phyloP scores from a whole-genome alignment of 1,140 invertebrate species.

The Camponotus pennsylvanicus region DNA sequence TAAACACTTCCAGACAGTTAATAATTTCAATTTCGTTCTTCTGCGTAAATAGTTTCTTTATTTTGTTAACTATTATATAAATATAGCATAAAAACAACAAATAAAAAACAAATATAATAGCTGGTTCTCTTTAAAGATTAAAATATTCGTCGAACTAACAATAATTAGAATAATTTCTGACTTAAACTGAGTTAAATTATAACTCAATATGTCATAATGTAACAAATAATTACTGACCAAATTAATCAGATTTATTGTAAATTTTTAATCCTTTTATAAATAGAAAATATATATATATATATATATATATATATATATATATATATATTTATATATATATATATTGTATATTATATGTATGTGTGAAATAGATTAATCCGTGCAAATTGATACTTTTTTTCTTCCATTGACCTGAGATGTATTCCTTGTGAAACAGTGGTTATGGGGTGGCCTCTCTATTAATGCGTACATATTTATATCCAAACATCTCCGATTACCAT shows the following conservation, averaged over 20 bases:
- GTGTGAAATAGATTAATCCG: constrained; percentile 36
- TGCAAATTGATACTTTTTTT: constrained; percentile 46
- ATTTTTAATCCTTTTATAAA: no score
- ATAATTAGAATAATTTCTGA: no score
- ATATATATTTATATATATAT: no score
- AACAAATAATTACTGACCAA: no score
- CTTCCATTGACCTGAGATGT: constrained; percentile 18
- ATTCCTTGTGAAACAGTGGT: constrained; percentile 49
- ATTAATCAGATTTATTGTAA: no score
- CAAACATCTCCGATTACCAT: constrained; percentile 83
- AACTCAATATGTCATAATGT: no score
- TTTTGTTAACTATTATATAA: neutral
- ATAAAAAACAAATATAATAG: constrained; percentile 9
- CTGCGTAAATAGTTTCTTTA: neutral
- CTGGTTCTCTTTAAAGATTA: no score
- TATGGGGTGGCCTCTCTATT: constrained; percentile 78
- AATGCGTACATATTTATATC: constrained; percentile 84
- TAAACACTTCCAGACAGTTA: neutral
- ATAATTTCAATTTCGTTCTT: neutral
- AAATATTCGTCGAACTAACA: no score
- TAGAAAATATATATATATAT: no score
- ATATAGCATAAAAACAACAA: neutral
- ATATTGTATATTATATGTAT: neutral
- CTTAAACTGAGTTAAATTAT: no score
- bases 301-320: no score